Conservation (phyloP, 2,797 vertebrate species). For the Sebastes hopkinsi region DNA sequence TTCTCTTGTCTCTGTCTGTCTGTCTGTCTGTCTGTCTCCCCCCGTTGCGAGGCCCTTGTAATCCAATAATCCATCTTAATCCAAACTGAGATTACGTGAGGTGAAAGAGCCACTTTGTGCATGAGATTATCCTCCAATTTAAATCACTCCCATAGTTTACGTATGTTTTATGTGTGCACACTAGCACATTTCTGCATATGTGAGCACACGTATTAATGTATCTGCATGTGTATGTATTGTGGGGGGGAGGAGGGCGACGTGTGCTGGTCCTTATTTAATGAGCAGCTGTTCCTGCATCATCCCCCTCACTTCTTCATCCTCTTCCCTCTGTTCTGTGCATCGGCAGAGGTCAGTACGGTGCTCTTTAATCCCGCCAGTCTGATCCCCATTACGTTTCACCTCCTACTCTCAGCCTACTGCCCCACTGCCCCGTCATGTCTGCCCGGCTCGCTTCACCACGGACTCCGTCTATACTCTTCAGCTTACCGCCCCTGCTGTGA, state of each 20-base stretch:
- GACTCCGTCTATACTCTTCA: not conserved
- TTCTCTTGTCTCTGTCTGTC: conserved; percentile 15
- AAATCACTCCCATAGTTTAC: conserved; percentile 31
- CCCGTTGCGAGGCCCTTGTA: conserved; percentile 52
- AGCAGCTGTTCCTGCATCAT: conserved; percentile 53
- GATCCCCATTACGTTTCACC: conserved; percentile 79
- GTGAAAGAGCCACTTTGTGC: conserved; percentile 80
- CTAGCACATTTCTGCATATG: not conserved
- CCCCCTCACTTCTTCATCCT: conserved; percentile 36
- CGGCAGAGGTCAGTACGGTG: conserved; percentile 54
- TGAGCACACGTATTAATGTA: not conserved
- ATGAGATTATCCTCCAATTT: conserved; percentile 65
- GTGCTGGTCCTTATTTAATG: conserved; percentile 11
- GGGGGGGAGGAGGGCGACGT: not conserved
- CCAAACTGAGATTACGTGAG: conserved; percentile 75
- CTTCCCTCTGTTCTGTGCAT: conserved; percentile 53
- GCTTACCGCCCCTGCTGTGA: not conserved
- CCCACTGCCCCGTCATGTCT: conserved; percentile 62
- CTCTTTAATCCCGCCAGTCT: conserved; percentile 77
- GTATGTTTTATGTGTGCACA: not conserved
- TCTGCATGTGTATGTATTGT: not conserved
- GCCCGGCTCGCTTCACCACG: not conserved
- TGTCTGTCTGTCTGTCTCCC: not conserved
- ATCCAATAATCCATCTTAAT: conserved; percentile 81
- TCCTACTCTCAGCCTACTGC: conserved; percentile 69